Conservation (phyloP, 2,113 vertebrate genomes). For the Sinocyclocheilus anshuiensis region DNA sequence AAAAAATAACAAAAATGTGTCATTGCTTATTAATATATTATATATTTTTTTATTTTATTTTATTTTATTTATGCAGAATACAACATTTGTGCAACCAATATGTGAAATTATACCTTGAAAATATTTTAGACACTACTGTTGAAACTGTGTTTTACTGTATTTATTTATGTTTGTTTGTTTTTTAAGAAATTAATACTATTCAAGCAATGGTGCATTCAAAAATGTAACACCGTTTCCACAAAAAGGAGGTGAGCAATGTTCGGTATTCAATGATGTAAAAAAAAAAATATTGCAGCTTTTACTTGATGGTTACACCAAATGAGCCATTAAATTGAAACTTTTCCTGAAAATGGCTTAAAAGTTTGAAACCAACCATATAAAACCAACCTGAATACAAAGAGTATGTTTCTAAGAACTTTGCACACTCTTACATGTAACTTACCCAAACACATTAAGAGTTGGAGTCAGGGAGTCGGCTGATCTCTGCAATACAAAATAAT, state of each 20-base stretch:
- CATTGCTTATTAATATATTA: too few species aligned
- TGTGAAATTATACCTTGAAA: too few species aligned
- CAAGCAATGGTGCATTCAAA: too few species aligned
- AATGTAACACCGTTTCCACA: background rate
- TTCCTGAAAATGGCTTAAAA: background rate
- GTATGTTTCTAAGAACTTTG: background rate
- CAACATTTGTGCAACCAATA: too few species aligned
- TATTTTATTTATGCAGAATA: too few species aligned
- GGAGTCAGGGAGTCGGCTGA: background rate
- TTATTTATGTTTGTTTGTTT: too few species aligned
- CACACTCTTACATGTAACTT: background rate
- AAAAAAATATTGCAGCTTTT: background rate
- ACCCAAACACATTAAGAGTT: constrained; percentile 16
- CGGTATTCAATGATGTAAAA: background rate
- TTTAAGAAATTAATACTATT: too few species aligned
- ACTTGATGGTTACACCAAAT: background rate
- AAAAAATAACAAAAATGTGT: too few species aligned
- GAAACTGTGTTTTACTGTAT: too few species aligned
- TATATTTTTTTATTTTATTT: too few species aligned
- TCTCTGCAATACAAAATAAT: constrained; percentile 32
- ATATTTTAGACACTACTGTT: too few species aligned
- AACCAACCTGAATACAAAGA: background rate
- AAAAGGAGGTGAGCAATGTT: background rate
- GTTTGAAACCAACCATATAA: background rate
- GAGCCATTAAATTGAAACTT: background rate